phyloP scores from a whole-genome alignment of 2,888 invertebrate species.

The Scotopteryx bipunctaria region DNA sequence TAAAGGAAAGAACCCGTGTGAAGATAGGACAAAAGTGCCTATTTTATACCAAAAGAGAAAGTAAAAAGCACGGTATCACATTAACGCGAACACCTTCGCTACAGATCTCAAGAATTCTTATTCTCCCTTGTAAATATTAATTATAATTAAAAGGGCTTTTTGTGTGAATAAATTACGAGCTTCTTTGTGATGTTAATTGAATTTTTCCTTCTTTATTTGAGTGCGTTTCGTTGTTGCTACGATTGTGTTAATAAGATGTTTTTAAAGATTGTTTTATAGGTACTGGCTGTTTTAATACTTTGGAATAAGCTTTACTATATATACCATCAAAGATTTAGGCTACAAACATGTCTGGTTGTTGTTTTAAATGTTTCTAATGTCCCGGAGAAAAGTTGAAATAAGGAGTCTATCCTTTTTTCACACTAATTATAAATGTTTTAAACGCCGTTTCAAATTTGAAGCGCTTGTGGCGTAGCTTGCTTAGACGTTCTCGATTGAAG shows the following conservation, averaged over 20 bases:
- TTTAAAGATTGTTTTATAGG: slow-evolving; percentile 32
- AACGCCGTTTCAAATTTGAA: too few species aligned
- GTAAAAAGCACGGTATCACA: not conserved
- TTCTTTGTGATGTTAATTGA: slow-evolving; percentile 78
- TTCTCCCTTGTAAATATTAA: slow-evolving; percentile 74
- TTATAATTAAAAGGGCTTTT: slow-evolving; percentile 78
- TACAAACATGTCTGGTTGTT: too few species aligned
- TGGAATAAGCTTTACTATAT: not conserved
- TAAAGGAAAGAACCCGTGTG: too few species aligned
- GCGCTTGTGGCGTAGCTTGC: too few species aligned
- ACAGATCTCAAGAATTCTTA: slow-evolving; percentile 40
- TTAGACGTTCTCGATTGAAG: too few species aligned
- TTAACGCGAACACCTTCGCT: slow-evolving; percentile 23
- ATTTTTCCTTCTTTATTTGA: slow-evolving; percentile 74
- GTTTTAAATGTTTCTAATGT: too few species aligned
- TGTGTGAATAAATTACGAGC: slow-evolving; percentile 76
- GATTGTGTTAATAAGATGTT: slow-evolving; percentile 41
- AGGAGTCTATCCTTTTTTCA: too few species aligned
- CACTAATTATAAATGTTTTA: too few species aligned
- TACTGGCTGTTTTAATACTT: slow-evolving; percentile 2
- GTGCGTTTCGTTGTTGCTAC: slow-evolving; percentile 68
- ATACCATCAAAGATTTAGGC: too few species aligned
- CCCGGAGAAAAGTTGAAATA: too few species aligned
- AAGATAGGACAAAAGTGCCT: not conserved
- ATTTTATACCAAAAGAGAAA: not conserved